Evolutionary conservation across 1,140 invertebrate genomes (phyloP).

Genomic region (Copidosoma floridanum): DNA sequence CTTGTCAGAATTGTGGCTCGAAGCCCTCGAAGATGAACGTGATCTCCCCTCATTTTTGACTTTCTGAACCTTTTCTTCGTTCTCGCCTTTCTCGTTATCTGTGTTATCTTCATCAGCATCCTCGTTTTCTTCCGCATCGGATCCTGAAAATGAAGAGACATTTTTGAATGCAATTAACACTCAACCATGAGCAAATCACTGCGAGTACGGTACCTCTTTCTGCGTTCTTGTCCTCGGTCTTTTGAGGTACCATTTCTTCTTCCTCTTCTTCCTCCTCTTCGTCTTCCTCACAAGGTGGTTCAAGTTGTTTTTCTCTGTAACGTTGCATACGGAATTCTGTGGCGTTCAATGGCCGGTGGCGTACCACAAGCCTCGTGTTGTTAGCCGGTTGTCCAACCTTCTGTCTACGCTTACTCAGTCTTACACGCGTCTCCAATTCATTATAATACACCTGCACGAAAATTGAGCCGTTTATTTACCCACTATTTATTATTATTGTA

Average conservation of each 20-base stretch:
- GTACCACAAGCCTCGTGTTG: too few relatives aligned
- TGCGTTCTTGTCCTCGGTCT: constrained; percentile 42
- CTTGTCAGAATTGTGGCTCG: constrained; percentile 30
- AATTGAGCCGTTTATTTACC: background rate
- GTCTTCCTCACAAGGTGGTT: constrained; percentile 80
- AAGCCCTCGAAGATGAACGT: constrained; percentile 36
- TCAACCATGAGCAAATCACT: background rate
- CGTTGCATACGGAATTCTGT: constrained; percentile 93
- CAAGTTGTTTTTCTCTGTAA: constrained; percentile 80
- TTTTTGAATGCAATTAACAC: background rate
- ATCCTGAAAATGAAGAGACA: constrained; percentile 2
- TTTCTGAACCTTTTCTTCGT: constrained; percentile 32
- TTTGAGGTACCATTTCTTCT: constrained; percentile 44
- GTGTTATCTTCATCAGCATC: constrained; percentile 41
- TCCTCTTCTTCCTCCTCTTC: constrained; percentile 61
- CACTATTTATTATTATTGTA: background rate
- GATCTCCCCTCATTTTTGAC: constrained; percentile 42
- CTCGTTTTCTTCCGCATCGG: constrained; percentile 35
- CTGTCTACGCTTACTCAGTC: too few relatives aligned
- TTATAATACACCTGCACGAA: constrained; percentile 77
- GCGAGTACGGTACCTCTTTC: too few relatives aligned
- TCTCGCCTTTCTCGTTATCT: too few relatives aligned
- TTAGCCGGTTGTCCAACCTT: too few relatives aligned
- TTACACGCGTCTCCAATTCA: too few relatives aligned
- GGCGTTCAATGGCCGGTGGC: too few relatives aligned